Evolutionary conservation across 2,797 vertebrate species (phyloP).

Genomic region (Lagodon rhomboides): DNA sequence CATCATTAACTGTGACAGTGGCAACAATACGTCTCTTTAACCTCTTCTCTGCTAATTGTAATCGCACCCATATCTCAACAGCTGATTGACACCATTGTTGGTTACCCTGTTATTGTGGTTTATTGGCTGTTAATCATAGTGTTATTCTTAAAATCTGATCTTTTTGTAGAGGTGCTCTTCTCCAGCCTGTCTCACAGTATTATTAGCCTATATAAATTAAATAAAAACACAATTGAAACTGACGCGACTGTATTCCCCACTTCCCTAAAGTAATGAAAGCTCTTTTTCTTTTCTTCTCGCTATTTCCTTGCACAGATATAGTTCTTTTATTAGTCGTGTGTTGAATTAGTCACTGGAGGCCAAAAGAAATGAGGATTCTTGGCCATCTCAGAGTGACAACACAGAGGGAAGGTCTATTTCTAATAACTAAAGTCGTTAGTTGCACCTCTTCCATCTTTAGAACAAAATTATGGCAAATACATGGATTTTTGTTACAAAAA

Average conservation of each 20-base stretch:
- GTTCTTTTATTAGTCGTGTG: slow-evolving; percentile 37
- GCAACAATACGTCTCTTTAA: background rate
- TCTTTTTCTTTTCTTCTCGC: slow-evolving; percentile 11
- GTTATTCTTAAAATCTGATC: background rate
- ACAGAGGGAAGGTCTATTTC: background rate
- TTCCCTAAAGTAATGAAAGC: slow-evolving; percentile 38
- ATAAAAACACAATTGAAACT: slow-evolving; percentile 26
- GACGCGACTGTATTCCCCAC: slow-evolving; percentile 17
- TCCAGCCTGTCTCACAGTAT: slow-evolving; percentile 7
- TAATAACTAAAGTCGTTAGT: background rate
- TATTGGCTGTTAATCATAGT: background rate
- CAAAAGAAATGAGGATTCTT: background rate
- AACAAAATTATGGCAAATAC: slow-evolving; percentile 5
- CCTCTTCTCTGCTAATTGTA: slow-evolving; percentile 4
- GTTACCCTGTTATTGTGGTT: background rate
- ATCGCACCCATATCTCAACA: background rate
- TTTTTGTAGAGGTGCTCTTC: background rate
- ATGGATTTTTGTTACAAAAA: background rate
- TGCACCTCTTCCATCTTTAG: background rate
- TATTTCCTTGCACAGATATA: background rate
- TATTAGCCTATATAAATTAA: slow-evolving; percentile 28
- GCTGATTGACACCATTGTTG: background rate
- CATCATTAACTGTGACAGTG: slow-evolving; percentile 8
- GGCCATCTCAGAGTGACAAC: background rate
- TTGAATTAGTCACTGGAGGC: slow-evolving; percentile 2